Evolutionary conservation across 2,113 vertebrate species (phyloP).

Genomic region (Lampris megalopsis): DNA sequence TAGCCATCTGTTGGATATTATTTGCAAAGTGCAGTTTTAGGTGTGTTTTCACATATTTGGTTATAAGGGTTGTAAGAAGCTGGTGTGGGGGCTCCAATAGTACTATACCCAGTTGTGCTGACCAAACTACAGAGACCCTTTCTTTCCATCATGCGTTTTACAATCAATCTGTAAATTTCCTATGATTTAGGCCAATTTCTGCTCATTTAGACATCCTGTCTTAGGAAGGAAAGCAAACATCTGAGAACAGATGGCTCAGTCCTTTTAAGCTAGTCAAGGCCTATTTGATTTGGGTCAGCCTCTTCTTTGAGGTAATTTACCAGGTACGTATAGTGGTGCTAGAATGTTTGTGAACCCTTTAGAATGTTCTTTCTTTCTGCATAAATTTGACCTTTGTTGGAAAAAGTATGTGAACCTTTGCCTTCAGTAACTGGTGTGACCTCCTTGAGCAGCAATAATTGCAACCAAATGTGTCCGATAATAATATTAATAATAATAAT

Average conservation of each 20-base stretch:
- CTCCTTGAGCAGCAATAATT: no score
- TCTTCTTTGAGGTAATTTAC: not conserved
- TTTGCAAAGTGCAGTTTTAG: not conserved
- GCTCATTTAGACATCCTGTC: slow-evolving; percentile 1
- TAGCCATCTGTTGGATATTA: slow-evolving; percentile 25
- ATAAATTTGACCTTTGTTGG: no score
- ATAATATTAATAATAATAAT: no score
- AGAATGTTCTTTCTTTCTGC: no score
- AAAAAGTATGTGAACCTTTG: no score
- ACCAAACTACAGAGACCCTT: not conserved
- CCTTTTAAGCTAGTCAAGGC: not conserved
- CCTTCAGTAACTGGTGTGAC: no score
- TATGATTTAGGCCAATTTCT: not conserved
- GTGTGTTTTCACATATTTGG: not conserved
- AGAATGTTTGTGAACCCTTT: no score
- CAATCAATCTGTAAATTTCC: not conserved
- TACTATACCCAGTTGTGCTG: not conserved
- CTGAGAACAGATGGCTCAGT: not conserved
- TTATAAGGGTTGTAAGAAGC: not conserved
- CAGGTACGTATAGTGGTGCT: no score
- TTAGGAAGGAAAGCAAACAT: slow-evolving; percentile 6
- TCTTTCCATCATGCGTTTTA: not conserved
- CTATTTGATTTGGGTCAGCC: not conserved
- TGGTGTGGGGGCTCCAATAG: not conserved
- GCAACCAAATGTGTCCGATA: no score